Percentiles rank a stretch among this genome's conserved stretches.
Evolutionary conservation across 2,113 vertebrate species (phyloP).

Genomic region (Polyodon spathula): DNA sequence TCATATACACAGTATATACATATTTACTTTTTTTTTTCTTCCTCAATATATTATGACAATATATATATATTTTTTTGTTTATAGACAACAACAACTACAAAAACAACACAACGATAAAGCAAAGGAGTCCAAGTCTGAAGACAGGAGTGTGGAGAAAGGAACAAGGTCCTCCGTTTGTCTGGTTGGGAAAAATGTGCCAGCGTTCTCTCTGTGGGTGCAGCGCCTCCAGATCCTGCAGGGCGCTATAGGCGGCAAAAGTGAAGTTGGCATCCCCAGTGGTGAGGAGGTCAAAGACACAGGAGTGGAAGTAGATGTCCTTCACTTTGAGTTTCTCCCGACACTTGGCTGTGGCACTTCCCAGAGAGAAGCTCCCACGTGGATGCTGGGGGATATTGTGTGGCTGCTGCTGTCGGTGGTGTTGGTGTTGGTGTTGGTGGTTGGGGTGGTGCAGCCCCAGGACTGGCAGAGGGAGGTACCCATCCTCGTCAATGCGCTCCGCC

Average conservation of each 20-base stretch:
- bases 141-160: slow-evolving; percentile 17
- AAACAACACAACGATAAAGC: slow-evolving; percentile 44
- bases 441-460: slow-evolving; percentile 34
- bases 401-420: slow-evolving; percentile 10
- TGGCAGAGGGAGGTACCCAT: slow-evolving; percentile 55
- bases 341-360: slow-evolving; percentile 66
- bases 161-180: not conserved
- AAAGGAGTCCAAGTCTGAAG: slow-evolving; percentile 40
- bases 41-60: slow-evolving; percentile 73
- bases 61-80: slow-evolving; percentile 60
- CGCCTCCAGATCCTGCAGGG: slow-evolving; percentile 79
- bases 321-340: slow-evolving; percentile 81
- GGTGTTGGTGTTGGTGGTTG: slow-evolving; percentile 40
- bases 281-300: slow-evolving; percentile 89
- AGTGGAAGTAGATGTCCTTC: slow-evolving; percentile 90
- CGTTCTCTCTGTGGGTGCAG: slow-evolving; percentile 76
- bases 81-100: slow-evolving; percentile 45
- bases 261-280: slow-evolving; percentile 93
- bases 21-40: slow-evolving; percentile 49
- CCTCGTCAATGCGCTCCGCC: slow-evolving; percentile 75
- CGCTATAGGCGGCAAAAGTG: slow-evolving; percentile 78
- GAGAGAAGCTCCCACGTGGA: slow-evolving; percentile 42
- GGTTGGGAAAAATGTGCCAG: slow-evolving; percentile 82
- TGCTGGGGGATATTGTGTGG: slow-evolving; percentile 24
- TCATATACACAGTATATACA: slow-evolving; percentile 77